A percentile compares a stretch with the other conserved stretches of the same genome.
These are phyloP conservation scores for Idaea aversata DNA, from an alignment of 2,888 invertebrate genomes.

Conservation along the genomic window DNA sequence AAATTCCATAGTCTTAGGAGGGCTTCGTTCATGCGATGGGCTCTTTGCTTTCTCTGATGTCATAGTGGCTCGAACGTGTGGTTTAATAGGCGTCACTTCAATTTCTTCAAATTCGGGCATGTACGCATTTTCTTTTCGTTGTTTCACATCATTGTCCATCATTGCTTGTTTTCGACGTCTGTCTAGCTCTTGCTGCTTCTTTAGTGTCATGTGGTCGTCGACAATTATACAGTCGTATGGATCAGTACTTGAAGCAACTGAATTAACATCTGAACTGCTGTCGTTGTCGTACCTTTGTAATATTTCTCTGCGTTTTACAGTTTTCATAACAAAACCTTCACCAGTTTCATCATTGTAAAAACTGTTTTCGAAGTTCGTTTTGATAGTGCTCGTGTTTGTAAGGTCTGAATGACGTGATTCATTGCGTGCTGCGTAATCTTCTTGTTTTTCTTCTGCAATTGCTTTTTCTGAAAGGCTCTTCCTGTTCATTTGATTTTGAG, in stretches of 20 bases:
- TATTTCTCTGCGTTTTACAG: slow-evolving; percentile 86
- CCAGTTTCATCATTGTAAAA: slow-evolving; percentile 83
- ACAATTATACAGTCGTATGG: slow-evolving; percentile 91
- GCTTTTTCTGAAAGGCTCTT: slow-evolving; percentile 72
- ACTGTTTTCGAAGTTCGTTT: slow-evolving; percentile 82
- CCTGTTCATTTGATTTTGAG: slow-evolving; percentile 61
- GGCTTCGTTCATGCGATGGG: slow-evolving; percentile 61
- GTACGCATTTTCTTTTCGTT: slow-evolving; percentile 68
- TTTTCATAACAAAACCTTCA: slow-evolving; percentile 85
- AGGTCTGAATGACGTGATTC: slow-evolving; percentile 73
- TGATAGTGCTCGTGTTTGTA: slow-evolving; percentile 75
- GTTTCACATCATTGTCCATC: slow-evolving; percentile 63
- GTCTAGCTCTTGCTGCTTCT: slow-evolving; percentile 76
- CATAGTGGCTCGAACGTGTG: slow-evolving; percentile 67
- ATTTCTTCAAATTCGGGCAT: slow-evolving; percentile 77
- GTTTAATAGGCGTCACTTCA: slow-evolving; percentile 73
- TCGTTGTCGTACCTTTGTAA: slow-evolving; percentile 85
- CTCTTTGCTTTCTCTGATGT: slow-evolving; percentile 68
- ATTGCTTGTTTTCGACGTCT: slow-evolving; percentile 67
- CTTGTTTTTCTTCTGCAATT: slow-evolving; percentile 66
- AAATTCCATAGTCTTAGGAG: slow-evolving; percentile 73
- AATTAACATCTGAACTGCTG: slow-evolving; percentile 83
- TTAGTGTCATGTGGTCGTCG: slow-evolving; percentile 84
- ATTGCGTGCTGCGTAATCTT: slow-evolving; percentile 64
- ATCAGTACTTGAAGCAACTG: slow-evolving; percentile 85